Evolutionary conservation across 2,888 invertebrate species (phyloP).

Genomic region (Drosophila neonasuta): DNA sequence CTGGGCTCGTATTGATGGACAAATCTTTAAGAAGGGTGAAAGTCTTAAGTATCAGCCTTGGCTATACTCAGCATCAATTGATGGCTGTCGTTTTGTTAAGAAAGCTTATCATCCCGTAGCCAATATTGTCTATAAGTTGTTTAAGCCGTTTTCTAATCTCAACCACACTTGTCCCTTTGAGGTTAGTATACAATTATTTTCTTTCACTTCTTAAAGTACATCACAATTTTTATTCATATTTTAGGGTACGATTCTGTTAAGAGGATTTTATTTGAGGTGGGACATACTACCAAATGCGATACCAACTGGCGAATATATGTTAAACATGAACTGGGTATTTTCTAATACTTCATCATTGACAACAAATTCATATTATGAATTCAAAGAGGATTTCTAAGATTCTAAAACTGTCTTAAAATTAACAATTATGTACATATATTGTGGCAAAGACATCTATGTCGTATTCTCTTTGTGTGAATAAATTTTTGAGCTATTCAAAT

Average conservation of each 20-base stretch:
- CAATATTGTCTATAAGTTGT: not conserved
- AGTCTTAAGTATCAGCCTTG: not conserved
- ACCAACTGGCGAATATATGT: not conserved
- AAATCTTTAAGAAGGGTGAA: not conserved
- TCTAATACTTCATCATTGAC: not conserved
- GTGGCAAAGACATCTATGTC: slow-evolving; percentile 21
- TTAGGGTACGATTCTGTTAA: too few relatives aligned
- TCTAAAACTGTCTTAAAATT: too few relatives aligned
- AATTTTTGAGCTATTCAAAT: not conserved
- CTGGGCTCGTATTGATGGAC: not conserved
- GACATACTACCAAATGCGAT: too few relatives aligned
- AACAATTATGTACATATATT: not conserved
- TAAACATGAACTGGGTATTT: not conserved
- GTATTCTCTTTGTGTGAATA: slow-evolving; percentile 13
- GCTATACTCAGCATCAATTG: not conserved
- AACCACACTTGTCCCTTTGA: not conserved
- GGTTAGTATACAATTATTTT: not conserved
- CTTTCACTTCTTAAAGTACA: too few relatives aligned
- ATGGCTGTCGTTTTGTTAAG: not conserved
- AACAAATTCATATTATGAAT: too few relatives aligned
- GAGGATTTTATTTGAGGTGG: too few relatives aligned
- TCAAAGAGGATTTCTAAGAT: too few relatives aligned
- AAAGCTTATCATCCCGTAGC: not conserved
- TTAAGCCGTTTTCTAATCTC: not conserved
- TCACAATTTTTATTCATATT: not conserved